Evolutionary conservation across 2,113 vertebrate genomes (phyloP), one percentile per base, ranked within the genome.

Genomic region (Ceuthmochares aereus): DNA sequence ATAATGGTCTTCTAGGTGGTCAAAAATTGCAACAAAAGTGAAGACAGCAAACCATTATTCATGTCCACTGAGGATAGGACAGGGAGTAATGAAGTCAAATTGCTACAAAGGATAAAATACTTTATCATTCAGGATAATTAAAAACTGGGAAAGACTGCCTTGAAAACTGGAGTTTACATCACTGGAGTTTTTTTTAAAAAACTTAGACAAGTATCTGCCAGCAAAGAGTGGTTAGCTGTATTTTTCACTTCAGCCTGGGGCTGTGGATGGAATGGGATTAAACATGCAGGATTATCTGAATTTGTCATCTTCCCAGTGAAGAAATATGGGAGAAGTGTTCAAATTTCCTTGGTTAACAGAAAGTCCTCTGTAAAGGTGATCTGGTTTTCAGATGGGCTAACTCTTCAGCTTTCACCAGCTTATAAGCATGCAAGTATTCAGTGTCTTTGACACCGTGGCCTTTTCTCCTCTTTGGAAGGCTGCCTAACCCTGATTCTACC

Each of bases 51-150:
- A 54, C 45, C 3, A 3, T 86, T 86, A 74, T 18, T 81, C 27
- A 40, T 6, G 8, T 55, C 47, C 56, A 40, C 16, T 32, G 59
- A 91, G 20, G 12, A 47, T 1, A 70, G 69, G 47, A 59, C 32
- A 84, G 25, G 63, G 59, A 84, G 17, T 21, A 91, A 87, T 59
- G 66, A 78, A 54, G 22, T 82, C 62, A 67, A 81, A 84, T 40
- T 84, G 25, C 47, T 87, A 37, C 74, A 87, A 87, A 89, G 21
- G 14, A 63, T 47, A 87, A 96, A 84, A 87, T 67, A 26, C 43
- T 81, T 77, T 66, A 60, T 93, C 76, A 81, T 77, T 67, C n/a
- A 87, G 68, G 73, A 51, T 74, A 87, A 95, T 89, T 81, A 87
- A 84, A 87, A 89, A 69, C 30, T 52, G 63, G 30, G 56, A 69